Conservation (phyloP, 2,113 vertebrate species). For the Synchiropus splendidus region DNA sequence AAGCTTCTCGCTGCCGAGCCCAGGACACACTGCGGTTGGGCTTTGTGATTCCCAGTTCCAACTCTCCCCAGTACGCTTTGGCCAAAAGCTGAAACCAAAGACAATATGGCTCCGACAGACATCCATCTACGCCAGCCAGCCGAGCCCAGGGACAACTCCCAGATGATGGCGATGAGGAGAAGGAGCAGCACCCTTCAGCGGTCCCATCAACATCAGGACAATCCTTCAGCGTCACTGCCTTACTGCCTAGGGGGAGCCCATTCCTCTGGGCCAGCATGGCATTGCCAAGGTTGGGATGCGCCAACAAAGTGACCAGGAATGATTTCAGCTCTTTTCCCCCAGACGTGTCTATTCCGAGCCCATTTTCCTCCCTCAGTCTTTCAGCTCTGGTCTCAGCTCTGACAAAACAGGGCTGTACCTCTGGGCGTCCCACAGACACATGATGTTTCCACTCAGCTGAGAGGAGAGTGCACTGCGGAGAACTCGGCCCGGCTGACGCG, state of each 20-base stretch:
- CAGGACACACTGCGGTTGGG: conserved; percentile 48
- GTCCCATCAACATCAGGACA: conserved; percentile 41
- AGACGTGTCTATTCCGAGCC: background rate
- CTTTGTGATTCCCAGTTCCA: conserved; percentile 57
- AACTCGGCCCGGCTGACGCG: conserved; percentile 36
- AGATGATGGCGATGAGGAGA: conserved; percentile 32
- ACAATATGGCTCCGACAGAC: conserved; percentile 65
- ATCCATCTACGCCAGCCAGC: conserved; percentile 58
- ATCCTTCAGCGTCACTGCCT: conserved; percentile 44
- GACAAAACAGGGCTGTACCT: conserved; percentile 38
- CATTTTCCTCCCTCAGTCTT: conserved; percentile 8
- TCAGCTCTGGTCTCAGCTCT: conserved; percentile 20
- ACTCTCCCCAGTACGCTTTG: conserved; percentile 60
- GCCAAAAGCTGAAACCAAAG: conserved; percentile 67
- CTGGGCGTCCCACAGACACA: conserved; percentile 48
- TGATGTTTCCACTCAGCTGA: conserved; percentile 55
- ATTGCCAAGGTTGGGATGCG: conserved; percentile 36
- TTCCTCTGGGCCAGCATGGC: conserved; percentile 64
- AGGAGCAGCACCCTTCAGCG: conserved; percentile 41
- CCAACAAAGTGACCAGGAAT: conserved; percentile 2
- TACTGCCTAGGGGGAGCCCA: conserved; percentile 43
- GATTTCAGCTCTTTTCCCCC: background rate
- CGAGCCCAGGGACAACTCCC: conserved; percentile 61
- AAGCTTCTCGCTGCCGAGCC: conserved; percentile 51
- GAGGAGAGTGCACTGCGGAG: conserved; percentile 43